Evolutionary conservation across 1,140 invertebrate species (phyloP), one percentile per base, ranked within the genome.

Genomic region (Drosophila ironensis): DNA sequence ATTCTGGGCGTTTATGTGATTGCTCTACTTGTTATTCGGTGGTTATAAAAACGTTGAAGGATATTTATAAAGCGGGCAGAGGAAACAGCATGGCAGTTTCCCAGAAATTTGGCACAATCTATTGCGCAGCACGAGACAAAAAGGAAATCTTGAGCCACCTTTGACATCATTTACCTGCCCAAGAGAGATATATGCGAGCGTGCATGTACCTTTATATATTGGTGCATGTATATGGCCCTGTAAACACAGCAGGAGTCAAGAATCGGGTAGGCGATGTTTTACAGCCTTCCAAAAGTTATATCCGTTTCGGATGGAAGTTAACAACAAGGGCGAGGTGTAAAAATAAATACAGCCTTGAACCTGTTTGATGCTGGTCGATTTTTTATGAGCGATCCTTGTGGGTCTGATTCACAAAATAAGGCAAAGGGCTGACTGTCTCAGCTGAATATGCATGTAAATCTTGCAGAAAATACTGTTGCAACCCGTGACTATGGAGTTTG

Each of bases 81-180:
- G 68, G 40, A 72, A 72, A 47, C 57, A 71, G 69, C 69, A 53
- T 27, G 41, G 9, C 20, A 35, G 35, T 19, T 86, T 82, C 81
- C 41, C 52, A 37, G 77, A 84, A 84, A 53, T 84, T 28, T 63
- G 12, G 47, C 28, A 38, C 37, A 69, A 56, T 60, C 37, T 48
- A 56, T 77, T 70, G 68, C 78, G 52, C 73, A 84, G 69, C 78
- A 57, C 54, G 80, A 48, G 76, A 63, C 60, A 72, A 59, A 52
- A 56, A 46, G 54, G 56, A 63, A 42, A 72, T 66, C 61, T 64
- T 69, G 33, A 41, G 64, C 50, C 59, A 60, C 78, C 68, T 72
- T 51, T 61, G 35, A 7, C 38, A 48, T 11, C 51, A 37, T 59
- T 56, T 69, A 69, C 66, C 66, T 71, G 67, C 20, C 53, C 5